phyloP scores from a whole-genome alignment of 23 tunicate species.

The Aplidium turbinatum region DNA sequence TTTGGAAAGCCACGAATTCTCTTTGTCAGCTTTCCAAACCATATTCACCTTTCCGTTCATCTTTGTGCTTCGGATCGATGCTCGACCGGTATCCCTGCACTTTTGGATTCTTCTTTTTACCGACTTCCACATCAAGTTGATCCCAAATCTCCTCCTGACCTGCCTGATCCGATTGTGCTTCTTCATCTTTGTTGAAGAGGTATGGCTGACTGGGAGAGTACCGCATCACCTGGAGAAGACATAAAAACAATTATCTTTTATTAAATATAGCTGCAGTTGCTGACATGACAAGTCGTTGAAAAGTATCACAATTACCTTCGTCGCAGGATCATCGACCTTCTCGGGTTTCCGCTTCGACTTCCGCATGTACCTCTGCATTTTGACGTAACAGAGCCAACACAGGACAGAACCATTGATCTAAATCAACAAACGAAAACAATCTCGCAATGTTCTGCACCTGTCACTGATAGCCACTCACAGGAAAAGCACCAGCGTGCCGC shows the following conservation, averaged over 20 bases:
- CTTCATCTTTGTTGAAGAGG: not conserved
- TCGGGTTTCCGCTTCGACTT: conserved; percentile 39
- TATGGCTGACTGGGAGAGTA: not conserved
- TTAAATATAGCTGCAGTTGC: not conserved
- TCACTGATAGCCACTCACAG: too few species aligned
- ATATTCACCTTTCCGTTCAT: too few species aligned
- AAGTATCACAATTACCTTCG: not conserved
- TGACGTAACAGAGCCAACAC: conserved; percentile 69
- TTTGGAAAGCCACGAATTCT: not conserved
- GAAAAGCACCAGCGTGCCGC: too few species aligned
- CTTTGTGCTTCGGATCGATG: too few species aligned
- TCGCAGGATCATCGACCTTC: not conserved
- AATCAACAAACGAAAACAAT: too few species aligned
- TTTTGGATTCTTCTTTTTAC: not conserved
- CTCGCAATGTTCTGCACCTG: too few species aligned
- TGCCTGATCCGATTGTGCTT: not conserved
- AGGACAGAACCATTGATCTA: conserved; percentile 42
- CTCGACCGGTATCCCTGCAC: too few species aligned
- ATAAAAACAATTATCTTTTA: not conserved
- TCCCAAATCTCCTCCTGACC: conserved; percentile 24
- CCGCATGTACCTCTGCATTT: conserved; percentile 30
- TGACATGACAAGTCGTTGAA: not conserved
- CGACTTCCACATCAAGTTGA: conserved; percentile 32
- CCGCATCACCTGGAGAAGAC: not conserved
- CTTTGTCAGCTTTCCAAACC: not conserved